Percentiles rank a stretch among this genome's conserved stretches.
Conservation (phyloP, 2,113 vertebrate genomes). For the Centropus unirufus region DNA sequence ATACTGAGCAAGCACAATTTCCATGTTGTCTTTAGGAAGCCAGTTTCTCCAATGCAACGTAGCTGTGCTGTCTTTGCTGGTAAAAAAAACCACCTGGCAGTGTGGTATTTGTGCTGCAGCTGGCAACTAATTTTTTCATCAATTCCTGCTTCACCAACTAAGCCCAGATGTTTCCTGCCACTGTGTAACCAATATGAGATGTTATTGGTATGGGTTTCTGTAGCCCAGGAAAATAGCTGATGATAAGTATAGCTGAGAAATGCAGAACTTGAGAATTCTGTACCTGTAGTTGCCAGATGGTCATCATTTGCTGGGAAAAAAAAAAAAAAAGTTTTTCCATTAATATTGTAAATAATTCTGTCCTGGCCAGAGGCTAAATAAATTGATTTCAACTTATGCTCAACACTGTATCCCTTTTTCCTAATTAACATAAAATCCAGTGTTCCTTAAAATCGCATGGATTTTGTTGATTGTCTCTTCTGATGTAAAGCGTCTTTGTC, state of each 20-base stretch:
- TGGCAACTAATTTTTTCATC: not conserved
- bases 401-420: not conserved
- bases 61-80: not conserved
- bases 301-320: not conserved
- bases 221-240: not conserved
- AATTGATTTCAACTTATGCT: not conserved
- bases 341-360: not conserved
- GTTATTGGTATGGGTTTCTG: not conserved
- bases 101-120: not conserved
- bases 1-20: not conserved
- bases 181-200: not conserved
- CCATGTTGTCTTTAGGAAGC: not conserved
- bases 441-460: not conserved
- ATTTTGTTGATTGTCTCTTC: not conserved
- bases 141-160: not conserved
- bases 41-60: not conserved
- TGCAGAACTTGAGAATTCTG: not conserved
- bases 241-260: not conserved
- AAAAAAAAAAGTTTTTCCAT: not conserved
- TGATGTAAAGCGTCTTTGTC: not conserved
- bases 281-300: not conserved
- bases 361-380: not conserved
- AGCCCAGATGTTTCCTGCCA: not conserved
- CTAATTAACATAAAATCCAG: not conserved
- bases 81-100: not conserved